Evolutionary conservation across 1,140 invertebrate genomes (phyloP).

Genomic region (Ruditapes philippinarum): DNA sequence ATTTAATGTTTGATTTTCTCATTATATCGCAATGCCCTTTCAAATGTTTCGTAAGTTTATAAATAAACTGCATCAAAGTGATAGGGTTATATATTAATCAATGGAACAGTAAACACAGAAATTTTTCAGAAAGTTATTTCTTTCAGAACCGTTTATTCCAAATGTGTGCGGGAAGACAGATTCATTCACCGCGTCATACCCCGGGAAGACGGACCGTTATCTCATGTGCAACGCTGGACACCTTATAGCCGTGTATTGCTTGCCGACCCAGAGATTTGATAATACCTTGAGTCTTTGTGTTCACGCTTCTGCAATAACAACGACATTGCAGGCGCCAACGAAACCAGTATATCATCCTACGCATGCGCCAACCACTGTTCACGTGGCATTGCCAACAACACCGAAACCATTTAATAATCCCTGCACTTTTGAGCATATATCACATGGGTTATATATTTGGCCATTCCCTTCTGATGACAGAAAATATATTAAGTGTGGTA

Average conservation of each 20-base stretch:
- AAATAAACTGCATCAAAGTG: too few relatives aligned
- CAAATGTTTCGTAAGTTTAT: too few relatives aligned
- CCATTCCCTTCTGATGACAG: background rate
- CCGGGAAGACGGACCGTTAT: background rate
- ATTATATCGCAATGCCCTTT: too few relatives aligned
- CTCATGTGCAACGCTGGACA: background rate
- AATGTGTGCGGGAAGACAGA: background rate
- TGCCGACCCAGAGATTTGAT: background rate
- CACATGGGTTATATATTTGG: background rate
- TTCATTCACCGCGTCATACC: background rate
- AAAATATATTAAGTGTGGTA: constrained; percentile 39
- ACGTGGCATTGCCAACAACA: background rate
- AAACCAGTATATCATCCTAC: background rate
- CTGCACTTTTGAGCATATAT: constrained; percentile 19
- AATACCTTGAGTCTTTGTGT: background rate
- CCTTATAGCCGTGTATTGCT: background rate
- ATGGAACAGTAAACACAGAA: too few relatives aligned
- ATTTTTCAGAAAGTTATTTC: too few relatives aligned
- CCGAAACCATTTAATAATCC: background rate
- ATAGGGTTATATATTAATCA: too few relatives aligned
- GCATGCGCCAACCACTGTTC: background rate
- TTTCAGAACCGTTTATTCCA: background rate
- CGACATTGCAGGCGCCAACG: background rate
- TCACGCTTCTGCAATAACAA: background rate
- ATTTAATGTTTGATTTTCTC: too few relatives aligned